phyloP scores from a whole-genome alignment of 2,797 vertebrate species.

The Tenualosa ilisha region DNA sequence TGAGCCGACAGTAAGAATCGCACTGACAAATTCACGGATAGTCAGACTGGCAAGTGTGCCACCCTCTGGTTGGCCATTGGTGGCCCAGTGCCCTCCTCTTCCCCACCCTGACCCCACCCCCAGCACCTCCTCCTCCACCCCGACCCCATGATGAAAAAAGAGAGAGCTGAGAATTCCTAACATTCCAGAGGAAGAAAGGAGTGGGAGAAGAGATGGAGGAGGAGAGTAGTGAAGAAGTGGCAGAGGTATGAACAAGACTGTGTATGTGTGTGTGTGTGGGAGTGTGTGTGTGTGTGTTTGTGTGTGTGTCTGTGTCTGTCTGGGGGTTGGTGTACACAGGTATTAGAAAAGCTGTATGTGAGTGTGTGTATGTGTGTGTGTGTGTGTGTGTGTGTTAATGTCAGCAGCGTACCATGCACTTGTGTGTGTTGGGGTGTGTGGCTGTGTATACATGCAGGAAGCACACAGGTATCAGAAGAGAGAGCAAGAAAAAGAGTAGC shows the following conservation, averaged over 20 bases:
- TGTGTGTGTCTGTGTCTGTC: background rate
- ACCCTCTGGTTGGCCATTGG: background rate
- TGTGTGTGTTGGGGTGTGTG: background rate
- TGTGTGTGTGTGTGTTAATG: background rate
- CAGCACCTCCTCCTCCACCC: background rate
- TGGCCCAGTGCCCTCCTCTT: background rate
- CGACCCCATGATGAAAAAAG: background rate
- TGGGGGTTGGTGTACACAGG: no score
- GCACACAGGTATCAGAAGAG: no score
- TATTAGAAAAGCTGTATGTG: no score
- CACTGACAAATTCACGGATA: no score
- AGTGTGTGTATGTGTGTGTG: background rate
- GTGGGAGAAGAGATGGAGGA: conserved; percentile 19
- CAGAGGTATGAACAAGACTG: background rate
- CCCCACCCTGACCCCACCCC: no score
- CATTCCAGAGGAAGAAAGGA: conserved; percentile 43
- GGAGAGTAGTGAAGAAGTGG: conserved; percentile 3
- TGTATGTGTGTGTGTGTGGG: background rate
- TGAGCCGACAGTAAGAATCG: no score
- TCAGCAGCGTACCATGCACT: background rate
- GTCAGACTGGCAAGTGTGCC: background rate
- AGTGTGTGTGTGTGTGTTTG: background rate
- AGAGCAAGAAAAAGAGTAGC: no score
- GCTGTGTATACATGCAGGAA: no score
- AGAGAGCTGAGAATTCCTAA: conserved; percentile 41